Evolutionary conservation across 2,113 vertebrate genomes (phyloP).

Genomic region (Saiga tatarica): DNA sequence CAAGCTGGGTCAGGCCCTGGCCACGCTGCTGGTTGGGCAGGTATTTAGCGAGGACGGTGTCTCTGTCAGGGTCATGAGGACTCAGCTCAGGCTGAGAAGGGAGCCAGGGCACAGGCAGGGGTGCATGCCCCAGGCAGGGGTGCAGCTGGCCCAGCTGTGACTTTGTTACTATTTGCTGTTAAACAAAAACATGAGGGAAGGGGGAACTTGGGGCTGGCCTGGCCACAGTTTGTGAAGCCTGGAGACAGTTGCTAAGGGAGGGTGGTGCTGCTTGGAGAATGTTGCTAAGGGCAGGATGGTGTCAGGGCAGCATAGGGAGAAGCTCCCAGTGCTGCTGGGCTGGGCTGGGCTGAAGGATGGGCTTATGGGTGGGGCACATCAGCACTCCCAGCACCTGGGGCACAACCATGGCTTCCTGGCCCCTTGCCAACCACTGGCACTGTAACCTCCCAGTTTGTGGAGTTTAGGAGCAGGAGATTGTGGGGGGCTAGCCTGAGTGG

Average conservation of each 20-base stretch:
- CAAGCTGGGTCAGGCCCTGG: constrained; percentile 3
- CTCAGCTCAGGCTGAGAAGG: neutral
- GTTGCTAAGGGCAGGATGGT: constrained; percentile 75
- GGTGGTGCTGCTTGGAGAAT: constrained; percentile 73
- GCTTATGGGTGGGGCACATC: constrained; percentile 64
- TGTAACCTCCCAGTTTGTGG: constrained; percentile 13
- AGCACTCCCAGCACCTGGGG: constrained; percentile 70
- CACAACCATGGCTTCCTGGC: constrained; percentile 58
- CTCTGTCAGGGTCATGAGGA: constrained; percentile 31
- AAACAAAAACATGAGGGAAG: constrained; percentile 75
- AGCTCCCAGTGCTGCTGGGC: constrained; percentile 69
- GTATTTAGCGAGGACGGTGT: constrained; percentile 1
- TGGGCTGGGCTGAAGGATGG: constrained; percentile 57
- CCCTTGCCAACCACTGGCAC: constrained; percentile 40
- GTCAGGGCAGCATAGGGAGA: constrained; percentile 67
- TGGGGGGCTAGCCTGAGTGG: neutral
- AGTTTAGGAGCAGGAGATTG: neutral
- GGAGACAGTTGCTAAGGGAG: constrained; percentile 76
- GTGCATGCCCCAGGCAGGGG: constrained; percentile 62
- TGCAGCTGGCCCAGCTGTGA: constrained; percentile 50
- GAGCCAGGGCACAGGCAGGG: constrained; percentile 26
- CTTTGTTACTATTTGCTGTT: constrained; percentile 67
- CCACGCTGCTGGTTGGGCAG: constrained; percentile 21
- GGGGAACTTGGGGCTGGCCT: constrained; percentile 64
- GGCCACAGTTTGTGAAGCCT: constrained; percentile 75